phyloP scores from a whole-genome alignment of 2,888 invertebrate species.

The Phaonia tiefii region DNA sequence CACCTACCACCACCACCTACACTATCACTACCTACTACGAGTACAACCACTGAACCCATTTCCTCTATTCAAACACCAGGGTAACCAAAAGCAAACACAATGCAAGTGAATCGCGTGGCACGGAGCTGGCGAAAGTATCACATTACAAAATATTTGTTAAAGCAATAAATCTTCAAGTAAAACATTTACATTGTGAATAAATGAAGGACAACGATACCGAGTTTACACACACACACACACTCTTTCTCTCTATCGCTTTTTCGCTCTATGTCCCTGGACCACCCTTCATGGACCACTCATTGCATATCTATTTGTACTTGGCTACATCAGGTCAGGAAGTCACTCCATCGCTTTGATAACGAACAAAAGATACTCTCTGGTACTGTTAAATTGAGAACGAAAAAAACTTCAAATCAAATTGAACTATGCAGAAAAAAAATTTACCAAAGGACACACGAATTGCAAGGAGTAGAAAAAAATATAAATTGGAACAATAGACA shows the following conservation, averaged over 20 bases:
- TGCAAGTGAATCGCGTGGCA: background rate
- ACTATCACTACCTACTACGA: too few species aligned
- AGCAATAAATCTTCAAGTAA: conserved; percentile 65
- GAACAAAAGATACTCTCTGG: conserved; percentile 1
- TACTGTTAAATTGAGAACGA: conserved; percentile 12
- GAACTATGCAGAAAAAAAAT: conserved; percentile 42
- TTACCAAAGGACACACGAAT: conserved; percentile 31
- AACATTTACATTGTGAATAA: conserved; percentile 58
- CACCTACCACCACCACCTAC: background rate
- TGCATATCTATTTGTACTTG: background rate
- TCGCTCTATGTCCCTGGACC: background rate
- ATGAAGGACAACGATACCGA: conserved; percentile 45
- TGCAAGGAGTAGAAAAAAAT: background rate
- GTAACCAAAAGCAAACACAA: background rate
- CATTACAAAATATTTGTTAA: conserved; percentile 63
- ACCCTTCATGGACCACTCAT: background rate
- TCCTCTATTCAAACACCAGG: conserved; percentile 11
- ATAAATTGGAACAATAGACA: background rate
- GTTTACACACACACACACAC: background rate
- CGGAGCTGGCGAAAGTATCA: conserved; percentile 44
- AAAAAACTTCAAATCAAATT: conserved; percentile 53
- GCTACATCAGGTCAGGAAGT: conserved; percentile 48
- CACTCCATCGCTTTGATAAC: conserved; percentile 21
- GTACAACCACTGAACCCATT: conserved; percentile 14
- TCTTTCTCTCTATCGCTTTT: background rate